Evolutionary conservation across 2,797 vertebrate species (phyloP).

Genomic region (Microchirus variegatus): DNA sequence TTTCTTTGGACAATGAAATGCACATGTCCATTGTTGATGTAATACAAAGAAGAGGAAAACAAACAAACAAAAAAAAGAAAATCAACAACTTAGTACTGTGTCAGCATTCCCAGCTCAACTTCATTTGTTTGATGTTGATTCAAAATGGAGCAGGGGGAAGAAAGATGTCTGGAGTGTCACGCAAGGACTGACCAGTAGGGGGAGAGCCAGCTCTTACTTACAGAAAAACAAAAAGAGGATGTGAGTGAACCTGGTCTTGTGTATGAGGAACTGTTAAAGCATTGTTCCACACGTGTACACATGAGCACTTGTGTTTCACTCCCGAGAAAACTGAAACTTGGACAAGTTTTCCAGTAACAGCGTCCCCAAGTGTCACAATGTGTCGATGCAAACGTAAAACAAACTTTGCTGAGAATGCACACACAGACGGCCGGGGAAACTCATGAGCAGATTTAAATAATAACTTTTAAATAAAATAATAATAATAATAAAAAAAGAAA

Average conservation of each 20-base stretch:
- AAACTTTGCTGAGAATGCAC: constrained; percentile 36
- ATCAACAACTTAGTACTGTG: constrained; percentile 60
- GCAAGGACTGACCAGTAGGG: constrained; percentile 62
- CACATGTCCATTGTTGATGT: constrained; percentile 78
- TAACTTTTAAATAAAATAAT: constrained; percentile 12
- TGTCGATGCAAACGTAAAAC: constrained; percentile 35
- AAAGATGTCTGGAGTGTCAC: constrained; percentile 54
- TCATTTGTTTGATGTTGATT: constrained; percentile 40
- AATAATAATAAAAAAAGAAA: not conserved
- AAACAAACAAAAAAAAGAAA: constrained; percentile 62
- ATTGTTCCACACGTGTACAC: constrained; percentile 37
- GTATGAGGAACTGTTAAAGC: constrained; percentile 40
- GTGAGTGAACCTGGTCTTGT: constrained; percentile 38
- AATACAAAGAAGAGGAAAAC: constrained; percentile 73
- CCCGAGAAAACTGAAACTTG: constrained; percentile 27
- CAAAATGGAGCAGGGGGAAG: constrained; percentile 59
- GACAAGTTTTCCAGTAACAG: constrained; percentile 25
- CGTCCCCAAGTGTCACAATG: constrained; percentile 36
- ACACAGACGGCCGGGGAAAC: constrained; percentile 26
- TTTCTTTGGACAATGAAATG: constrained; percentile 82
- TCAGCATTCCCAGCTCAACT: constrained; percentile 75
- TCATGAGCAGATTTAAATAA: constrained; percentile 57
- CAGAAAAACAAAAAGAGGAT: not conserved
- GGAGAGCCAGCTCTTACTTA: constrained; percentile 68
- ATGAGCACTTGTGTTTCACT: constrained; percentile 37